A percentile compares a stretch with the other conserved stretches of the same genome.
These are phyloP conservation scores for Chaenodraco wilsoni DNA, from an alignment of 2,797 vertebrate genomes.

Conservation along the genomic window DNA sequence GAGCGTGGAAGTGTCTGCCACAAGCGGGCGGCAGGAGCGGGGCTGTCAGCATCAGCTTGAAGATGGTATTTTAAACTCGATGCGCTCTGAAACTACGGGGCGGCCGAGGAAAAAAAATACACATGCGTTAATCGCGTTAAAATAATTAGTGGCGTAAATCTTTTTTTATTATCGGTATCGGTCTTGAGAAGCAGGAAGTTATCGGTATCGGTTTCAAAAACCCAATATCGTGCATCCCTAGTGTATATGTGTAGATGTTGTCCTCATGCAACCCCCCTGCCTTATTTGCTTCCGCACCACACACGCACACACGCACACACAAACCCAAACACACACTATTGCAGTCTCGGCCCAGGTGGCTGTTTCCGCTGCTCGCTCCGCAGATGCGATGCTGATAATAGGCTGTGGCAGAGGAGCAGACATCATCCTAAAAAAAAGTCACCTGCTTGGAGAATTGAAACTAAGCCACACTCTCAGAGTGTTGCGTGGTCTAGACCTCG, in stretches of 20 bases:
- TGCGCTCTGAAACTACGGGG: too few species aligned
- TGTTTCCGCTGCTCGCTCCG: constrained; percentile 50
- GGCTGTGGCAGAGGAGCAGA: constrained; percentile 50
- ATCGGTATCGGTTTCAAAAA: too few species aligned
- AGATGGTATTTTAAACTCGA: too few species aligned
- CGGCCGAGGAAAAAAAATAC: too few species aligned
- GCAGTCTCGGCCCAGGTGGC: constrained; percentile 50
- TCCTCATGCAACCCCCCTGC: constrained; percentile 49
- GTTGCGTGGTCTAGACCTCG: background rate
- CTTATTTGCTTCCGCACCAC: constrained; percentile 40
- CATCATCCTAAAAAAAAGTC: constrained; percentile 46
- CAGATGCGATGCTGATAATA: constrained; percentile 52
- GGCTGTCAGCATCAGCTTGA: too few species aligned
- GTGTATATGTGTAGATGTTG: constrained; percentile 11
- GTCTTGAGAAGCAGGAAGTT: too few species aligned
- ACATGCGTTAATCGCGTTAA: too few species aligned
- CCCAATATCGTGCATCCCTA: too few species aligned
- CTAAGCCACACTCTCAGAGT: constrained; percentile 5
- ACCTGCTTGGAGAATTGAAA: constrained; percentile 42
- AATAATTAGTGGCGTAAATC: too few species aligned
- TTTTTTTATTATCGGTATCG: too few species aligned
- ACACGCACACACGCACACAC: background rate
- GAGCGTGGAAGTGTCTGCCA: too few species aligned
- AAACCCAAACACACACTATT: background rate
- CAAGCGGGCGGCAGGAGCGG: too few species aligned